A percentile compares a stretch with the other conserved stretches of the same genome.
phyloP scores from a whole-genome alignment of 2,888 invertebrate species.

The Eilema sororculum region DNA sequence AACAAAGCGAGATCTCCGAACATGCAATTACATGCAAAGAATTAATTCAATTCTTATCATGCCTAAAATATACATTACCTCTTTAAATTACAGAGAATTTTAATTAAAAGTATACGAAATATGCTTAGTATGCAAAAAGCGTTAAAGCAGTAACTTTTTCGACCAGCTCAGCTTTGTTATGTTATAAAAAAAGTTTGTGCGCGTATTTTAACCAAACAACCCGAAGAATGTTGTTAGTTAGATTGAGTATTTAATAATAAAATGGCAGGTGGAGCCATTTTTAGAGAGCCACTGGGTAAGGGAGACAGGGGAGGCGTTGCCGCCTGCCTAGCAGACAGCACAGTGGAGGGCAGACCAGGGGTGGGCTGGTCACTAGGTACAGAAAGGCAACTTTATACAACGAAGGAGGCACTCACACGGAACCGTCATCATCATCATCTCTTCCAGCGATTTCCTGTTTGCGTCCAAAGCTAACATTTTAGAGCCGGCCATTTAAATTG shows the following conservation, averaged over 20 bases:
- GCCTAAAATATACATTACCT: not conserved
- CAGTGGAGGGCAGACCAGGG: too few relatives aligned
- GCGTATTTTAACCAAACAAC: not conserved
- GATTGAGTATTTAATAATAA: not conserved
- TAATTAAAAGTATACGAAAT: not conserved
- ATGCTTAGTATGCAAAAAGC: not conserved
- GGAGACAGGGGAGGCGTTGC: too few relatives aligned
- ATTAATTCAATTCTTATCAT: not conserved
- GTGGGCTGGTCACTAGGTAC: too few relatives aligned
- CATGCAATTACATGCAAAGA: not conserved
- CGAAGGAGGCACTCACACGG: too few relatives aligned
- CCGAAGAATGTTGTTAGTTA: not conserved
- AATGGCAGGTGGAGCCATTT: not conserved
- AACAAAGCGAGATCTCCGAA: not conserved
- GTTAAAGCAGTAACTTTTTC: not conserved
- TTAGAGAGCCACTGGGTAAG: too few relatives aligned
- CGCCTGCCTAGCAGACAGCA: too few relatives aligned
- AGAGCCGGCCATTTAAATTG: too few relatives aligned
- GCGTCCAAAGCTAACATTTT: too few relatives aligned
- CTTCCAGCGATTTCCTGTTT: too few relatives aligned
- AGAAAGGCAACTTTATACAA: too few relatives aligned
- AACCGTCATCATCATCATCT: too few relatives aligned
- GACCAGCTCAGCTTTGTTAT: not conserved
- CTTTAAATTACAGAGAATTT: not conserved
- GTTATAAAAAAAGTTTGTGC: slow-evolving; percentile 2